Base-by-base conservation (phyloP, 2,797 vertebrate genomes). In the Notoglanidium macrostoma region DNA sequence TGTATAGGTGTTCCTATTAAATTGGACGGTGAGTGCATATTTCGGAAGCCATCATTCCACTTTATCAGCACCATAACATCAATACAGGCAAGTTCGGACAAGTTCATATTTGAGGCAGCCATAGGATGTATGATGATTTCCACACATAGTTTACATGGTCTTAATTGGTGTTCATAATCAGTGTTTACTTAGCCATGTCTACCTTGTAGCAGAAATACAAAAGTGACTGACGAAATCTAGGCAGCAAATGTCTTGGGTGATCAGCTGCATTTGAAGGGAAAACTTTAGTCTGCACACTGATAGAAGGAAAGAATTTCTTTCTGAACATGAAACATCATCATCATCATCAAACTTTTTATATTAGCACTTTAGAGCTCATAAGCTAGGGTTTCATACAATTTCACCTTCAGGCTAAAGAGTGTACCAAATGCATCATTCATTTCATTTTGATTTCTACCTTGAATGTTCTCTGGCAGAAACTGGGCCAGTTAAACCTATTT, bases 401-500 rank as follows among this genome's bases (percentile, higher is more conserved):
- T 74, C 15, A 77, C 67, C 54, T 85, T 55, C 68, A 72, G 77
- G 85, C 35, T 85, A 85, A 77, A 85, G n/a, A 74, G 12, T 74
- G 57, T 65, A 74, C 82, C 80, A 76, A 85, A 84, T 80, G 26
- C 57, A 77, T 82, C 4, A 72, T 85, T 74, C 6, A 84, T 68
- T 80, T 81, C 32, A 87, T 89, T 88, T 81, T 76, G 79, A 81
- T 85, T 85, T 84, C 68, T 87, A 91, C 78, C 78, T 87, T 88
- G 26, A 85, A 88, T 83, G 85, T 88, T 90, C 65, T 26, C 29
- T 77, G 72, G 73, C 68, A 67, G 80, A 88, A 92, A 91, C 61
- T 85, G 84, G 88, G 88, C 49, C 83, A 87, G 89, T 90, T 81
- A 73, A 68, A 57, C 59, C 85, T 91, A 89, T 90, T 90, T 91